Base-by-base conservation (phyloP, 2,888 invertebrate species). In the Gibbula magus region DNA sequence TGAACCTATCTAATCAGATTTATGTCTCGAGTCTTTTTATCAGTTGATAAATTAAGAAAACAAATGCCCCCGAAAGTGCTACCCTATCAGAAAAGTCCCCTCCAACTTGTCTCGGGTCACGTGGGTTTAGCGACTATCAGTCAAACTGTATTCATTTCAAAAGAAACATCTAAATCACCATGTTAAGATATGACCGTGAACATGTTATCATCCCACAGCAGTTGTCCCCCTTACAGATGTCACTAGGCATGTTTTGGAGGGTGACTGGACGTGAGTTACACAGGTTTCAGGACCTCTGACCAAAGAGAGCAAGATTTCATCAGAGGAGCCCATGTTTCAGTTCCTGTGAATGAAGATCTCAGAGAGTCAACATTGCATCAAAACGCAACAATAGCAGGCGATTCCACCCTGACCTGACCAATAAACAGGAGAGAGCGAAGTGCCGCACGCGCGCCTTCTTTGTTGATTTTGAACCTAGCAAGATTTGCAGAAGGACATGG, bases 1-100 rank as follows among this genome's bases (percentile, higher is more conserved):
- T 61, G 61, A 25, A 61, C 61, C 61, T 61, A 61, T 61, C 61
- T 61, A 61, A 61, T 61, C 61, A 61, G 61, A 61, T 61, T 61
- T 61, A 61, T 61, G 61, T 61, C 61, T 61, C 61, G 22, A 29
- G 61, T 61, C 61, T 61, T 61, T 61, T 61, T 61, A 61, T 61
- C 61, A 61, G 61, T 61, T 61, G 61, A 61, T 61, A 61, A 61
- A 61, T 61, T 61, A 61, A 61, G 61, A 61, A 61, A 61, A 61
- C 61, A 61, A 61, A 61, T 61, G 61, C 61, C 29, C 25, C 61
- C 25, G 61, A 25, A 61, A 61, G 61, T 61, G 61, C 61, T 61
- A 22, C 25, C 61, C 61, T 61, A 61, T 61, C 61, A 25, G 61
- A 61, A 29, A 61, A 61, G 25, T 61, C 61, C 61, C 16, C 61